Conservation (phyloP, 2,797 vertebrate genomes). For the Sciurus vulgaris region DNA sequence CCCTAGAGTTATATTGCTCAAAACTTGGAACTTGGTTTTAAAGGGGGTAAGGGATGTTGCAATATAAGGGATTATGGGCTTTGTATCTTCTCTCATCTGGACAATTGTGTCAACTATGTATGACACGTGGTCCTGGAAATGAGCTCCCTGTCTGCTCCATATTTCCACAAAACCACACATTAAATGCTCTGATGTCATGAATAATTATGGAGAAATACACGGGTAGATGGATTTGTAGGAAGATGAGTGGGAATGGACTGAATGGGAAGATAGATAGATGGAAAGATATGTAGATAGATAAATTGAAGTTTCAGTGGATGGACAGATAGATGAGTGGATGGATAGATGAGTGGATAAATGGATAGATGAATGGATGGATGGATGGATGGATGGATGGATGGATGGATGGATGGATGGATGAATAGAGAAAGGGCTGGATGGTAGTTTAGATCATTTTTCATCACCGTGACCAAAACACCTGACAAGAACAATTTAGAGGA, state of each 20-base stretch:
- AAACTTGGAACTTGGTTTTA: background rate
- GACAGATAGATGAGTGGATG: background rate
- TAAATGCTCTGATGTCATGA: background rate
- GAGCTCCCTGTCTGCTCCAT: background rate
- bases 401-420: too few relatives aligned
- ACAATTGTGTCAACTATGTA: background rate
- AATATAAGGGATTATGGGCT: background rate
- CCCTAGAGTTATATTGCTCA: background rate
- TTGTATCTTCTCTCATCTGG: background rate
- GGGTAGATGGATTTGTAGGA: background rate
- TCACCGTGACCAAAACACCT: too few relatives aligned
- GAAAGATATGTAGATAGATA: too few relatives aligned
- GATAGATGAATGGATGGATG: background rate
- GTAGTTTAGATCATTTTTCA: too few relatives aligned
- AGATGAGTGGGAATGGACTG: background rate
- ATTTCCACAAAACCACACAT: background rate
- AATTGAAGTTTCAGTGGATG: background rate
- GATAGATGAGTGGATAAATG: background rate
- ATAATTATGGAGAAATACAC: background rate
- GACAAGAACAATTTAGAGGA: too few relatives aligned
- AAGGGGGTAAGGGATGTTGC: background rate
- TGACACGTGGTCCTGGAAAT: background rate
- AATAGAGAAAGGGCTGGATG: too few relatives aligned
- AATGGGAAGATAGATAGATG: background rate
- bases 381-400: too few relatives aligned